Evolutionary conservation across 2,113 vertebrate genomes (phyloP).

Genomic region (Felis catus): DNA sequence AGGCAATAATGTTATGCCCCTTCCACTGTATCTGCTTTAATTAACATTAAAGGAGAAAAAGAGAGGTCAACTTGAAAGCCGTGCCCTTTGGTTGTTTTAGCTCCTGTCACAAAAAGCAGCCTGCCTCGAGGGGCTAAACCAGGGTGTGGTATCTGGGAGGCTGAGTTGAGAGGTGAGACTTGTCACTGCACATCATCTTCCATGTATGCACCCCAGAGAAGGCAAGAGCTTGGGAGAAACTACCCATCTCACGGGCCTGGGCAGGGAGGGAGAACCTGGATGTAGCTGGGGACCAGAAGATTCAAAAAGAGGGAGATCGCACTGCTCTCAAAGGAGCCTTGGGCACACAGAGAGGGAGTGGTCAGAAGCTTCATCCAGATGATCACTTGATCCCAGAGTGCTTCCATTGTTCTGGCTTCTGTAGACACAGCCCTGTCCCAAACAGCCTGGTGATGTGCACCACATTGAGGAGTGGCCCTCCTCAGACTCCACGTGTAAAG

Average conservation of each 20-base stretch:
- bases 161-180: background rate
- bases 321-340: background rate
- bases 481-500: background rate
- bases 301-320: background rate
- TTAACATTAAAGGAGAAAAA: background rate
- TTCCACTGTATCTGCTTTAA: background rate
- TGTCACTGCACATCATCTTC: background rate
- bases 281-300: background rate
- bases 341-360: background rate
- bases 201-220: background rate
- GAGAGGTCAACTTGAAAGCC: background rate
- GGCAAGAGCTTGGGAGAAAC: background rate
- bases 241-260: background rate
- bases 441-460: rapidly evolving
- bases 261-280: background rate
- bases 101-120: background rate
- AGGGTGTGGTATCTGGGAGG: background rate
- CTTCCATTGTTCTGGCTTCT: background rate
- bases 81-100: background rate
- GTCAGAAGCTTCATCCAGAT: background rate
- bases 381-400: rapidly evolving
- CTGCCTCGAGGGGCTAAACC: background rate
- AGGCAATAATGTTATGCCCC: background rate
- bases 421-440: background rate
- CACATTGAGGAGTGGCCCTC: rapidly evolving